Base-by-base conservation (phyloP, 1,140 invertebrate genomes). In the Cydia splendana region DNA sequence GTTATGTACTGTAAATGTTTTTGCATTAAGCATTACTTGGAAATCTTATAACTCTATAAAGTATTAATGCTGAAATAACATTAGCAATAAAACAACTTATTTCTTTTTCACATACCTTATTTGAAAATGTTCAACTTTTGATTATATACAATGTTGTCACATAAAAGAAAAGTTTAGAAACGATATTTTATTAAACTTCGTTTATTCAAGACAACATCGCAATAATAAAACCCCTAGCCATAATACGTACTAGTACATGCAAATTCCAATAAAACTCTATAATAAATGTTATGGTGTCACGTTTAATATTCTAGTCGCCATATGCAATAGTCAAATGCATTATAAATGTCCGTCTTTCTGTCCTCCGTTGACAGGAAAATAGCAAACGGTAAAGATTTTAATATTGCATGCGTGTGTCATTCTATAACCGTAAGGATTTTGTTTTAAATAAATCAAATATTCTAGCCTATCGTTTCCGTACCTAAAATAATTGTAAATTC, bases 331-430 rank as follows among this genome's bases (percentile, higher is more conserved):
- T 79, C 81, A 77, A 85, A 81, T 81, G 86, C 83, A 86, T 87
- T 86, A 77, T 79, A 79, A 87, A 77, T 83, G 81, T 82, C 76
- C 79, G 78, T 80, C 80, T 79, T 79, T 81, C 67, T 71, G 67
- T 42, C 82, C 84, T 86, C 81, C 82, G 83, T 65, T 79, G 82
- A 81, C 85, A 86, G 85, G 85, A 87, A 85, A 86, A 87, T 86
- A 83, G 81, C 81, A 79, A 75, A 80, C 76, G 73, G 79, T 81
- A 81, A 80, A 80, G 75, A 78, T 81, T 85, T 84, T 82, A 80
- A 82, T 80, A 80, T 79, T 82, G 75, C 78, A 82, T 74, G 71
- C 76, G 78, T 34, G 65, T 69, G 28, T 69, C 30, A 38, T 15
- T 69, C 30, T 2, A n/a, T 20, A 45, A 62, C 51, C n/a, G n/a